Evolutionary conservation across 1,140 invertebrate genomes (phyloP), one percentile per base, ranked within the genome.

Genomic region (Spodoptera frugiperda): DNA sequence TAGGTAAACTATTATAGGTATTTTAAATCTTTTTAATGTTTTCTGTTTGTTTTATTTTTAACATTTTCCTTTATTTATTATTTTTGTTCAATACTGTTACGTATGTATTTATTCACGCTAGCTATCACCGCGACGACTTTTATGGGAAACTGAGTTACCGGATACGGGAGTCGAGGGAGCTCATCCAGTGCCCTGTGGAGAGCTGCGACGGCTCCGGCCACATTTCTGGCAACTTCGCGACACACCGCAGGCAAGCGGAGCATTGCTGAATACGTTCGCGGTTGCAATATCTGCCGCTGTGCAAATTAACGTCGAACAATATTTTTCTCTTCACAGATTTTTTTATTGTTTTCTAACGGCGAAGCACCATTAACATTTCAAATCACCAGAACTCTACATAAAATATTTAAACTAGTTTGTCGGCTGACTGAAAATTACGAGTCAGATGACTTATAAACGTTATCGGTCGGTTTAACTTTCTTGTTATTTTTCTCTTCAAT

Each of bases 201-300:
- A 97, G 97, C 30, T 99, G 97, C 93, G 97, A 98, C 92, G 97
- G 97, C 30, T 96, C 96, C 51, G 97, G 98, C 77, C 97, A 98
- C 92, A 96, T 97, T 33, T 97, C 97, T 17, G 97, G 97, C 79
- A 97, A 97, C 94, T 98, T 97, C 92, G 96, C 97, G 39, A 97
- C 97, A 51, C 97, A 98, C 91, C 94, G 95, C 94, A 95, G 95
- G 95, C 95, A 95, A 95, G 95, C 93, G 86, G 82, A 80, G 80
- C 80, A 85, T 77, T 75, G 67, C 46, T 70, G 59, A 78, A 78
- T 76, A 49, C 44, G 65, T 39, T 33, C 71, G 71, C 71, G 55
- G 54, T 55, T 61, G 71, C 71, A 73, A 59, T 61, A 10, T 65
- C 61, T 30, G 19, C 72, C 9, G 39, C 71, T 21, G 48, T 65